phyloP scores from a whole-genome alignment of 2,888 invertebrate species.

The Amphipyra berbera region DNA sequence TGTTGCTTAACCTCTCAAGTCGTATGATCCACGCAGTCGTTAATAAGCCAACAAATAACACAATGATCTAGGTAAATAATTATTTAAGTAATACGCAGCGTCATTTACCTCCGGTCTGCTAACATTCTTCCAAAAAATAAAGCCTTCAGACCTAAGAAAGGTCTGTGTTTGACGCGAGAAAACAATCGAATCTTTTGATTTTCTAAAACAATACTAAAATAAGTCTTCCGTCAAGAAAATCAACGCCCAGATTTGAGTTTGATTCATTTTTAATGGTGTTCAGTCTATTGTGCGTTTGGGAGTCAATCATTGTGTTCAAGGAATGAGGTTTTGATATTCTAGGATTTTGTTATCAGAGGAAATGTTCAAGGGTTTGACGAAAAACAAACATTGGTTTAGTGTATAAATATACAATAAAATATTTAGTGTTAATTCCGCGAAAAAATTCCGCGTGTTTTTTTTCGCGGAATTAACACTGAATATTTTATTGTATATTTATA shows the following conservation, averaged over 20 bases:
- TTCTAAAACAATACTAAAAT: not conserved
- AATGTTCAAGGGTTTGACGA: no score
- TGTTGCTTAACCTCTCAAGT: no score
- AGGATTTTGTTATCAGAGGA: not conserved
- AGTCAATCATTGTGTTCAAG: slow-evolving; percentile 21
- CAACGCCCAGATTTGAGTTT: slow-evolving; percentile 1
- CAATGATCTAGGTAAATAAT: no score
- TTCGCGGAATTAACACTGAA: no score
- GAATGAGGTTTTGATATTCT: not conserved
- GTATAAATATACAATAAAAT: no score
- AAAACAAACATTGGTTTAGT: no score
- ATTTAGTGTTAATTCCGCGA: no score
- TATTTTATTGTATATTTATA: no score
- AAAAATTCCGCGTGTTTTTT: no score
- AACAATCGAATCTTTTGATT: slow-evolving; percentile 5
- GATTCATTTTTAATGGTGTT: slow-evolving; percentile 24
- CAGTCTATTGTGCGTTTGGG: slow-evolving; percentile 21
- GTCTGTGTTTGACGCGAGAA: slow-evolving; percentile 19
- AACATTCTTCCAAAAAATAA: not conserved
- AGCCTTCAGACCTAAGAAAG: not conserved
- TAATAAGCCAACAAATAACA: no score
- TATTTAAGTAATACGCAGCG: no score
- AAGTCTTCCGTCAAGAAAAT: slow-evolving; percentile 20
- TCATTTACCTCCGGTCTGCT: not conserved
- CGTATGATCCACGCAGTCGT: no score